Evolutionary conservation across 2,888 invertebrate species (phyloP).

Genomic region (Scaptomyza polygonia): DNA sequence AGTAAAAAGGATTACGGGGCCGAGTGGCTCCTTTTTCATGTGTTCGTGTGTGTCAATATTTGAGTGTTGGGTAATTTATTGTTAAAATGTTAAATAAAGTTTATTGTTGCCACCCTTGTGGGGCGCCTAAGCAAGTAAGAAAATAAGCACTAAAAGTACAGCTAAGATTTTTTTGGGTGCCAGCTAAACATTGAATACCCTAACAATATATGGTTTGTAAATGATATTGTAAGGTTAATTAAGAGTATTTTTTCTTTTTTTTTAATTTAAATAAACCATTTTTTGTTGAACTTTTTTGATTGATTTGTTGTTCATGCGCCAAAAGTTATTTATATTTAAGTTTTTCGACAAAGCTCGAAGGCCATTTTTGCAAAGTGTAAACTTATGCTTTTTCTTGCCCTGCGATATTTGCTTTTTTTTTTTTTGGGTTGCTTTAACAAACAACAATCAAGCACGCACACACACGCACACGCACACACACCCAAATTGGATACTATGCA

Average conservation of each 20-base stretch:
- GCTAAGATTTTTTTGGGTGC: background rate
- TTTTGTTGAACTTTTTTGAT: no score
- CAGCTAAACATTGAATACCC: conserved; percentile 16
- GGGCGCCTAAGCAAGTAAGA: conserved; percentile 21
- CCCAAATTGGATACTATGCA: conserved; percentile 34
- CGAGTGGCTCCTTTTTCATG: conserved; percentile 38
- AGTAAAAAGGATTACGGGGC: conserved; percentile 64
- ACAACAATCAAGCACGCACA: conserved; percentile 16
- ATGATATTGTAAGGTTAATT: background rate
- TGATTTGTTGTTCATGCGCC: no score
- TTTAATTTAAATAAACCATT: background rate
- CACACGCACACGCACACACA: conserved; percentile 11
- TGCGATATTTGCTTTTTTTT: no score
- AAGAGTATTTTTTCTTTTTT: no score
- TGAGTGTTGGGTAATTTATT: conserved; percentile 73
- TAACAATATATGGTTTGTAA: conserved; percentile 5
- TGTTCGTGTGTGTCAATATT: conserved; percentile 57
- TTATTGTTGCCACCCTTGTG: conserved; percentile 51
- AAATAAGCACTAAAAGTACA: background rate
- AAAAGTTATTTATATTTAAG: no score
- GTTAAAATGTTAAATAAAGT: conserved; percentile 69
- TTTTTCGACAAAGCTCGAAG: no score
- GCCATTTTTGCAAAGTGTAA: no score
- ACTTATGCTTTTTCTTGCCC: conserved; percentile 13
- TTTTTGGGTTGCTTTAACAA: conserved; percentile 25